These are phyloP conservation scores for Clistopyga incitator DNA, from an alignment of 2,888 invertebrate species.

Conservation along the genomic window DNA sequence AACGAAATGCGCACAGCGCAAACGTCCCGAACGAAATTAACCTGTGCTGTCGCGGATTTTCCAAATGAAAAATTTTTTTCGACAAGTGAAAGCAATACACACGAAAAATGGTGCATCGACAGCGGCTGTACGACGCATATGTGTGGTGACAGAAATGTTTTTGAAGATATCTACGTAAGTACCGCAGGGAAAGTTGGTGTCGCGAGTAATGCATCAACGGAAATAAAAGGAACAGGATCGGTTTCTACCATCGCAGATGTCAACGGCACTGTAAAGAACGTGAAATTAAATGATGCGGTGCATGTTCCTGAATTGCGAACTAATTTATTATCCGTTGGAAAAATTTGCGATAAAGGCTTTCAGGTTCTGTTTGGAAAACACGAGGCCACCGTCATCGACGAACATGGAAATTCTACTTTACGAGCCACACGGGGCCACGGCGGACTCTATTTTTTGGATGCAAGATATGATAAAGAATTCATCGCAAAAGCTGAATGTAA, in stretches of 20 bases:
- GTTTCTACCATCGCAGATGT: not conserved
- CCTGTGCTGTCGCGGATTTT: not conserved
- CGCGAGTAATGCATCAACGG: not conserved
- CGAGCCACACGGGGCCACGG: not conserved
- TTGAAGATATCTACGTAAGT: not conserved
- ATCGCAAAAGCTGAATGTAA: not conserved
- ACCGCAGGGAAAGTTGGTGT: not conserved
- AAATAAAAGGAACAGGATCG: not conserved
- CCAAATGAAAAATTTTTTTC: not conserved
- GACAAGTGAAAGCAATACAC: not conserved
- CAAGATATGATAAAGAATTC: not conserved
- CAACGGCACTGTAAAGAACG: not conserved
- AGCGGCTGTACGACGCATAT: not conserved
- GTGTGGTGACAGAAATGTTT: not conserved
- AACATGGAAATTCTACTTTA: not conserved
- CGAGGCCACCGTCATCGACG: not conserved
- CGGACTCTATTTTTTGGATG: not conserved
- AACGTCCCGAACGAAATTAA: not conserved
- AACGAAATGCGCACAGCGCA: not conserved
- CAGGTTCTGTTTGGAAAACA: not conserved
- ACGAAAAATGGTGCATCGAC: not conserved
- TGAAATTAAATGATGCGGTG: not conserved
- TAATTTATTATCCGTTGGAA: not conserved
- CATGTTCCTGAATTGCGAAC: not conserved
- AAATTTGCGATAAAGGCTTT: not conserved